Conservation (phyloP, 2,888 invertebrate genomes). For the Shargacucullia verbasci region DNA sequence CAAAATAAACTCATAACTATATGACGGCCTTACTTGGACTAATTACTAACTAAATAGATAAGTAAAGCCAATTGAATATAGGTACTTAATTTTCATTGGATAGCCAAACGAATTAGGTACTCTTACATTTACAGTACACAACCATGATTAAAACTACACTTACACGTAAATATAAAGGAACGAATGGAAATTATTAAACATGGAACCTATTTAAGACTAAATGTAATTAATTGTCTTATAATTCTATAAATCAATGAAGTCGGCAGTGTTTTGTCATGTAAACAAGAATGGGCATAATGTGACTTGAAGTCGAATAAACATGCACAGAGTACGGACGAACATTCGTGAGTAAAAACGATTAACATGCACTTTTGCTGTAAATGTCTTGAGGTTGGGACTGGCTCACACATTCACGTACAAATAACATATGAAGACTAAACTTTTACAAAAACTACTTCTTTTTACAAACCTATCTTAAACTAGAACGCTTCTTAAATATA, state of each 20-base stretch:
- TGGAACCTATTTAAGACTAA: conserved; percentile 22
- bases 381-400: conserved; percentile 17
- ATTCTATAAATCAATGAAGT: conserved; percentile 28
- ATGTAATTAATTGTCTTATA: conserved; percentile 9
- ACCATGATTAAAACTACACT: conserved; percentile 53
- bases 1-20: conserved; percentile 42
- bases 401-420: conserved; percentile 37
- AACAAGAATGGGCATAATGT: conserved; percentile 12
- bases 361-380: neutral
- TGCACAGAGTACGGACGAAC: conserved; percentile 21
- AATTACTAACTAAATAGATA: conserved; percentile 39
- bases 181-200: conserved; percentile 29
- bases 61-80: conserved; percentile 41
- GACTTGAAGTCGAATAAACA: conserved; percentile 18
- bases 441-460: conserved; percentile 60
- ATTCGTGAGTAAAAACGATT: conserved; percentile 8
- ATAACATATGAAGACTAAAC: conserved; percentile 44
- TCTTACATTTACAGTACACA: conserved; percentile 46
- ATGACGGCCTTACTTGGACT: conserved; percentile 31
- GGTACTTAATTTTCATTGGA: conserved; percentile 19
- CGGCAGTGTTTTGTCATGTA: conserved; percentile 25
- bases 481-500: conserved; percentile 37
- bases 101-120: conserved; percentile 30
- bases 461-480: conserved; percentile 55
- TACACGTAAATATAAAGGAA: conserved; percentile 40